Percentiles rank a stretch among this genome's conserved stretches.
These are phyloP conservation scores for Charanyca ferruginea DNA, from an alignment of 2,888 invertebrate genomes.

Conservation along the genomic window DNA sequence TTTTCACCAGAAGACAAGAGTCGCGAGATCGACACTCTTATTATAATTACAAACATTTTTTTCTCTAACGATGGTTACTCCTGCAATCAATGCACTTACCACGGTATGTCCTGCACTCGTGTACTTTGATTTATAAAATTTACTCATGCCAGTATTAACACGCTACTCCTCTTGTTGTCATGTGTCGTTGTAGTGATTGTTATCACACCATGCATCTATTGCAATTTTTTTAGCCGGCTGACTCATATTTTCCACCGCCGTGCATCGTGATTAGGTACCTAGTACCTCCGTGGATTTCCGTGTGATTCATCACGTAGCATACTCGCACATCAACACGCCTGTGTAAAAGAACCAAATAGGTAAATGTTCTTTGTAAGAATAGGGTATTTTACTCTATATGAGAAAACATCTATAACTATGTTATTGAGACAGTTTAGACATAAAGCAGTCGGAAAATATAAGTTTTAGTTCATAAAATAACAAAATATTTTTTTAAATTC, in stretches of 20 bases:
- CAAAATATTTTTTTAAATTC: too few relatives aligned
- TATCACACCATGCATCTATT: not conserved
- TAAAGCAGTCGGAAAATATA: too few relatives aligned
- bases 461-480: too few relatives aligned
- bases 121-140: not conserved
- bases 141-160: not conserved
- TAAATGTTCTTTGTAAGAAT: not conserved
- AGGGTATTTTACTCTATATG: too few relatives aligned
- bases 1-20: constrained; percentile 11
- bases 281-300: constrained; percentile 12
- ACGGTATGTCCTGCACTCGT: constrained; percentile 4
- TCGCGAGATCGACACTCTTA: not conserved
- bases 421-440: too few relatives aligned
- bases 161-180: not conserved
- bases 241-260: not conserved
- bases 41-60: constrained; percentile 9
- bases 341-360: constrained; percentile 12
- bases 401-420: too few relatives aligned
- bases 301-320: constrained; percentile 21
- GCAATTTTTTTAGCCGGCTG: not conserved
- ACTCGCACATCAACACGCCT: not conserved
- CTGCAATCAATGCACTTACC: not conserved
- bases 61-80: not conserved
- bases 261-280: not conserved
- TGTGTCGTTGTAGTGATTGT: not conserved